Percentiles rank a stretch among this genome's conserved stretches.
phyloP scores from a whole-genome alignment of 2,797 vertebrate species.

The Gorsachius magnificus region DNA sequence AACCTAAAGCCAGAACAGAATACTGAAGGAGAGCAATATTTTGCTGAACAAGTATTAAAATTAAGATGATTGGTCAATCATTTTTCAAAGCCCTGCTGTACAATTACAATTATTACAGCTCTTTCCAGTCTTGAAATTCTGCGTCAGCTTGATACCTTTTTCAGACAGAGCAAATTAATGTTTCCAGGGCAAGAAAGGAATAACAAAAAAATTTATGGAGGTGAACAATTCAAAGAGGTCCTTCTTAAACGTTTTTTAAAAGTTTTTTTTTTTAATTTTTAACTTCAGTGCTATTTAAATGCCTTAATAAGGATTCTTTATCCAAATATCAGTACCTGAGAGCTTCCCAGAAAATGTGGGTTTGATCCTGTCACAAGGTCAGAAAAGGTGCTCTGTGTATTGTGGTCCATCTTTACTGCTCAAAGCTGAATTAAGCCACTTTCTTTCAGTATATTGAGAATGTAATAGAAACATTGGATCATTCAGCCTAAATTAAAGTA shows the following conservation, averaged over 20 bases:
- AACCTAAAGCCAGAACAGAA: not conserved
- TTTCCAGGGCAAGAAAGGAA: not conserved
- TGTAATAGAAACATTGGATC: not conserved
- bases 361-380: not conserved
- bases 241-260: not conserved
- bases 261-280: not conserved
- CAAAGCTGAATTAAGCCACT: not conserved
- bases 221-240: not conserved
- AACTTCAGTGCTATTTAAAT: not conserved
- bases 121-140: not conserved
- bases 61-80: not conserved
- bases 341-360: not conserved
- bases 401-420: not conserved
- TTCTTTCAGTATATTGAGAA: not conserved
- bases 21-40: not conserved
- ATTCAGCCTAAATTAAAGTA: not conserved
- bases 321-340: not conserved
- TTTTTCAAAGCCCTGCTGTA: not conserved
- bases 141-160: not conserved
- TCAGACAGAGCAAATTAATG: not conserved
- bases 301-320: not conserved
- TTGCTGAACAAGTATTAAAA: not conserved
- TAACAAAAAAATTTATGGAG: not conserved
- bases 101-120: not conserved
- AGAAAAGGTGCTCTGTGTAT: not conserved